Evolutionary conservation across 2,113 vertebrate species (phyloP).

Genomic region (Trinectes maculatus): DNA sequence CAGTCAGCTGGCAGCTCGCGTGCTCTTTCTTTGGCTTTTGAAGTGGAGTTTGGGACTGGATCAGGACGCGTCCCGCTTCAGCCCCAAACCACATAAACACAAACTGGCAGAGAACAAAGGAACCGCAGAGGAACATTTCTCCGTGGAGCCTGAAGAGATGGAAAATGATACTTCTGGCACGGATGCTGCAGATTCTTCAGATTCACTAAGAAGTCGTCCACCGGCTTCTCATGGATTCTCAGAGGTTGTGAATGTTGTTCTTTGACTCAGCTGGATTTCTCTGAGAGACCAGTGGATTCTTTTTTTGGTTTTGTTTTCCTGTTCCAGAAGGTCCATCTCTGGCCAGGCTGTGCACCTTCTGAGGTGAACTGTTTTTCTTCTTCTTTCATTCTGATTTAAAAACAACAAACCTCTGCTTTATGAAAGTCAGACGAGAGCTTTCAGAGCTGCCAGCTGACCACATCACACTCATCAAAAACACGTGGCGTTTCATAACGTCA

Average conservation of each 20-base stretch:
- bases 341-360: slow-evolving; percentile 7
- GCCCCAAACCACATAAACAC: slow-evolving; percentile 55
- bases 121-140: slow-evolving; percentile 57
- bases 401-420: slow-evolving; percentile 19
- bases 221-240: slow-evolving; percentile 17
- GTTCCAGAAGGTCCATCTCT: not conserved
- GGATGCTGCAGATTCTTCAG: slow-evolving; percentile 21
- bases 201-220: slow-evolving; percentile 16
- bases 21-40: slow-evolving; percentile 7
- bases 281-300: not conserved
- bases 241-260: slow-evolving; percentile 30
- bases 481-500: slow-evolving; percentile 24
- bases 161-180: slow-evolving; percentile 49
- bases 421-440: slow-evolving; percentile 3
- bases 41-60: slow-evolving; percentile 37
- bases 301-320: not conserved
- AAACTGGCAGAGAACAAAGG: slow-evolving; percentile 58
- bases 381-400: slow-evolving; percentile 19
- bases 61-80: slow-evolving; percentile 32
- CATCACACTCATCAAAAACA: slow-evolving; percentile 29
- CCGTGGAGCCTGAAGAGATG: slow-evolving; percentile 38
- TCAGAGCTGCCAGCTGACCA: slow-evolving; percentile 61
- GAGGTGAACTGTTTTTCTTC: slow-evolving; percentile 12
- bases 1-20: slow-evolving; percentile 64
- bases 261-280: not conserved